Evolutionary conservation across 2,888 invertebrate species (phyloP).

Genomic region (Thelaira solivaga): DNA sequence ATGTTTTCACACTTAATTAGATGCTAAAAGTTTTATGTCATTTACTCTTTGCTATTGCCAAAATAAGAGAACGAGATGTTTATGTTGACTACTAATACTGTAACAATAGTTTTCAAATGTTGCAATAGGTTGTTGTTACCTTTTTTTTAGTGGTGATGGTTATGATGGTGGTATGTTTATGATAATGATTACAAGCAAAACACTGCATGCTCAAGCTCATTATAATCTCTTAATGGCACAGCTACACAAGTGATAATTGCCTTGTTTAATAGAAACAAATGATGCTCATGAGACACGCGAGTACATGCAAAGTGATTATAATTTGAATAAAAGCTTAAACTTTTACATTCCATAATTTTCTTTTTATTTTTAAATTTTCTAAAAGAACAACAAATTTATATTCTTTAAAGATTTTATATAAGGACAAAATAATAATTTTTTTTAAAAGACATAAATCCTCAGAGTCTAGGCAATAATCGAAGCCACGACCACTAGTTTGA

Average conservation of each 20-base stretch:
- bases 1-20: slow-evolving; percentile 22
- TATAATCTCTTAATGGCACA: slow-evolving; percentile 51
- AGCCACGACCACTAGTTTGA: too few species aligned
- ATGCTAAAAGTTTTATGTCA: not conserved
- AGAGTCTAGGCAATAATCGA: too few species aligned
- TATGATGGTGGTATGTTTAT: not conserved
- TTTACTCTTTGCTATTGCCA: not conserved
- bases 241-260: slow-evolving; percentile 46
- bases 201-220: slow-evolving; percentile 15
- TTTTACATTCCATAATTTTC: too few species aligned
- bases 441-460: too few species aligned
- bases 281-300: not conserved
- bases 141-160: not conserved
- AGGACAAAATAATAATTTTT: too few species aligned
- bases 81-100: too few species aligned
- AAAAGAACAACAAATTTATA: too few species aligned
- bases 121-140: too few species aligned
- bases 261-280: slow-evolving; percentile 33
- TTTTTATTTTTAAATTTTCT: too few species aligned
- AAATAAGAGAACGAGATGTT: not conserved
- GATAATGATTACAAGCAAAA: not conserved
- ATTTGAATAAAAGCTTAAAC: slow-evolving; percentile 15
- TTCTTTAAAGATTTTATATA: too few species aligned
- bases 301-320: not conserved
- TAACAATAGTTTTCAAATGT: too few species aligned